A percentile compares a stretch with the other conserved stretches of the same genome.
Evolutionary conservation across 2,113 vertebrate species (phyloP).

Genomic region (Tinamus guttatus): DNA sequence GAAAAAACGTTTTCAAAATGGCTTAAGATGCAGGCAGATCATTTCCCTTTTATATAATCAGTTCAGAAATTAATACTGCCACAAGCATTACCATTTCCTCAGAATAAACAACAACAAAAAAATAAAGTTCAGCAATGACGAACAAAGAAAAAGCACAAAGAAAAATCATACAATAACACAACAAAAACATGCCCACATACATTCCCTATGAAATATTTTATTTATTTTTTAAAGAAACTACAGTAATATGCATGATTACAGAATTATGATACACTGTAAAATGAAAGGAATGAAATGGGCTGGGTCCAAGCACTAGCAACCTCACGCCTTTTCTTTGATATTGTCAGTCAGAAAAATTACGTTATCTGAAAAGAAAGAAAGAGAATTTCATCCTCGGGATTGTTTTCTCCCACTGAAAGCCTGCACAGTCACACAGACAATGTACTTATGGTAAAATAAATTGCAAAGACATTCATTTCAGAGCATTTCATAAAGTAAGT

Average conservation of each 20-base stretch:
- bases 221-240: slow-evolving; percentile 73
- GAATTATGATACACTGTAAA: slow-evolving; percentile 58
- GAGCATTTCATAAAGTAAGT: neutral
- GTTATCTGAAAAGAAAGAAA: slow-evolving; percentile 87
- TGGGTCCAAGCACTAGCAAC: neutral
- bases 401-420: neutral
- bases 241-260: slow-evolving; percentile 60
- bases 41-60: neutral
- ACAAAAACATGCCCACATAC: neutral
- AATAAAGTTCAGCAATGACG: neutral
- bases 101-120: neutral
- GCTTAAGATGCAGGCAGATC: neutral
- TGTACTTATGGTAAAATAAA: neutral
- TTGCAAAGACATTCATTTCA: neutral
- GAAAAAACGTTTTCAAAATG: neutral
- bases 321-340: slow-evolving; percentile 82
- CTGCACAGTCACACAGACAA: neutral
- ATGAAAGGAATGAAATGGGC: slow-evolving; percentile 34
- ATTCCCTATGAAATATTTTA: slow-evolving; percentile 49
- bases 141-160: neutral
- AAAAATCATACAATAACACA: neutral
- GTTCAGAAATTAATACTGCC: neutral
- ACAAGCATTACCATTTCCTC: neutral
- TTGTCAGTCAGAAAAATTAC: slow-evolving; percentile 94
- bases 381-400: slow-evolving; percentile 17